phyloP scores from a whole-genome alignment of 1,140 invertebrate species.

The Anagrus nilaparvatae region DNA sequence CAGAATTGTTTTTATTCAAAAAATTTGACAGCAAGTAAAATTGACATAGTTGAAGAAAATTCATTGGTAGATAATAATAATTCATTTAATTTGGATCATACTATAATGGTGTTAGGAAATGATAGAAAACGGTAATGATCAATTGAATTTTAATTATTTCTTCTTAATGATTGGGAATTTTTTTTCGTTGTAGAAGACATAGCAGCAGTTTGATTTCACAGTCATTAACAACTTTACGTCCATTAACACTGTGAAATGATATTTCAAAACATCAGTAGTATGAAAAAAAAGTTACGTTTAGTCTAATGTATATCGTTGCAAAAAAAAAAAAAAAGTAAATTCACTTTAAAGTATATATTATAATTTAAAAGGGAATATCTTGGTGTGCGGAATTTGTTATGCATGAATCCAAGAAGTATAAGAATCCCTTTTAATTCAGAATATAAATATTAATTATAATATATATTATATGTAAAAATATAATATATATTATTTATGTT shows the following conservation, averaged over 20 bases:
- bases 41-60: no score
- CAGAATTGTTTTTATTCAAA: constrained; percentile 31
- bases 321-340: constrained; percentile 16
- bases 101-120: constrained; percentile 30
- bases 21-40: no score
- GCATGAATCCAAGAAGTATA: constrained; percentile 41
- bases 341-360: constrained; percentile 11
- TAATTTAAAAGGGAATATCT: constrained; percentile 34
- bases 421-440: no score
- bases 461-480: no score
- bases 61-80: no score
- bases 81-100: constrained; percentile 27
- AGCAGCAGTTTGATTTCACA: constrained; percentile 39
- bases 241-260: constrained; percentile 33
- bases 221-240: constrained; percentile 34
- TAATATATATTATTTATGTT: no score
- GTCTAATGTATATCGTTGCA: constrained; percentile 27
- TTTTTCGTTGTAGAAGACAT: constrained; percentile 32
- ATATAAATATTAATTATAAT: no score
- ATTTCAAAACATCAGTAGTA: constrained; percentile 4
- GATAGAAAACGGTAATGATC: constrained; percentile 36
- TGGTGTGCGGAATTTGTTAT: constrained; percentile 46
- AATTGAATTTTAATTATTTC: no score
- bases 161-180: constrained; percentile 8
- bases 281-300: constrained; percentile 29